Conservation (phyloP, 92 coral and sea anemone species). For the Bergia puertoricense region DNA sequence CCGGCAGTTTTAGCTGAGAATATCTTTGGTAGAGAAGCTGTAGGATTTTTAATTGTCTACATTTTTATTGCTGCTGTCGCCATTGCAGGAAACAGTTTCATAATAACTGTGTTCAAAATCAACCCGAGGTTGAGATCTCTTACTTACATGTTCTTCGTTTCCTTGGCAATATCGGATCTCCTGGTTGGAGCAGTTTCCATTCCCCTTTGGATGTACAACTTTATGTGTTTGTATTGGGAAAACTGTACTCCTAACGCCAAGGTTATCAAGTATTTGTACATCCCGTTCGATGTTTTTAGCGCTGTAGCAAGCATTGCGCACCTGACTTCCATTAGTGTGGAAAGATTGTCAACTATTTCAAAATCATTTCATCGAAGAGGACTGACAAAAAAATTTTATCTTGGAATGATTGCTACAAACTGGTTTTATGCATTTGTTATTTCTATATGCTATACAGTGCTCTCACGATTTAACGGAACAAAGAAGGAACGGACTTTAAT, state of each 20-base stretch:
- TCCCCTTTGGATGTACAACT: slow-evolving; percentile 42
- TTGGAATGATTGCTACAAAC: slow-evolving; percentile 48
- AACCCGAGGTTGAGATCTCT: slow-evolving; percentile 38
- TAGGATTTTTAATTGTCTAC: slow-evolving; percentile 8
- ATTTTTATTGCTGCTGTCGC: slow-evolving; percentile 27
- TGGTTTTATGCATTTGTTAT: slow-evolving; percentile 56
- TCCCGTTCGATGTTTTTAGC: slow-evolving; percentile 61
- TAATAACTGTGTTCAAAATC: slow-evolving; percentile 31
- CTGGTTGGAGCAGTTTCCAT: slow-evolving; percentile 46
- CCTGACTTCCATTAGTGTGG: slow-evolving; percentile 65
- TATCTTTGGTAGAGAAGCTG: not conserved
- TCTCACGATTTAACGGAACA: not conserved
- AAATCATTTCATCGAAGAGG: slow-evolving; percentile 27
- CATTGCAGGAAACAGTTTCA: slow-evolving; percentile 40
- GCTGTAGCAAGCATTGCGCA: slow-evolving; percentile 69
- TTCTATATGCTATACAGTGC: slow-evolving; percentile 36
- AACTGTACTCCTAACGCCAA: too few relatives aligned
- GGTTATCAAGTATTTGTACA: slow-evolving; percentile 17
- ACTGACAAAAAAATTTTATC: slow-evolving; percentile 43
- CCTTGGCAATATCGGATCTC: slow-evolving; percentile 47
- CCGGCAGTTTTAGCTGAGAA: not conserved
- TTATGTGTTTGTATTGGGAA: not conserved
- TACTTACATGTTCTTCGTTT: slow-evolving; percentile 41
- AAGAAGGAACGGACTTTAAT: slow-evolving; percentile 38
- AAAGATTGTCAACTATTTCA: slow-evolving; percentile 51